Evolutionary conservation across 2,113 vertebrate species (phyloP).

Genomic region (Pardalotus punctatus): DNA sequence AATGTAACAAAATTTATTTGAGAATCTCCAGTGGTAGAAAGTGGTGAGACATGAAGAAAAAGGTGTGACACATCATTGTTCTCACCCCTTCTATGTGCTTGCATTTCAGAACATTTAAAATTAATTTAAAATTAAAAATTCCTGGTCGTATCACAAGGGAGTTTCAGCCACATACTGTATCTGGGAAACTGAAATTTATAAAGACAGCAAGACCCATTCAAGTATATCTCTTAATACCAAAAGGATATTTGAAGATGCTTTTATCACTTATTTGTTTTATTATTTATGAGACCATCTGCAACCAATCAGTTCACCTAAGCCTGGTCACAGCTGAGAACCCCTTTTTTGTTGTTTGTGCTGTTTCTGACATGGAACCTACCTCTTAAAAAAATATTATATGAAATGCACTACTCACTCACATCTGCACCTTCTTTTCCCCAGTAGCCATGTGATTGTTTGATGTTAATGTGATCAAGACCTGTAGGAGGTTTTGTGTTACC

Average conservation of each 20-base stretch:
- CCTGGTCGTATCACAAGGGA: not conserved
- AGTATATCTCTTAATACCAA: not conserved
- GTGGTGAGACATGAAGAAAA: not conserved
- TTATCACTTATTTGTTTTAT: not conserved
- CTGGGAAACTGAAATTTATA: not conserved
- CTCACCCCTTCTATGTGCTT: not conserved
- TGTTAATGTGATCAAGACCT: not conserved
- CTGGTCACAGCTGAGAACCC: not conserved
- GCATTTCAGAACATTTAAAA: not conserved
- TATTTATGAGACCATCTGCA: constrained; percentile 25
- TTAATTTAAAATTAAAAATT: constrained; percentile 8
- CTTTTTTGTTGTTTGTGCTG: not conserved
- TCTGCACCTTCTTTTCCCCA: not conserved
- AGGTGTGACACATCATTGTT: not conserved
- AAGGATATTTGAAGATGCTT: not conserved
- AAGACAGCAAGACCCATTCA: not conserved
- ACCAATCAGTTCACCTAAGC: not conserved
- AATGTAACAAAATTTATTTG: not conserved
- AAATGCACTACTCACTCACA: not conserved
- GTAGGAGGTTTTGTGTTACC: not conserved
- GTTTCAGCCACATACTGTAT: not conserved
- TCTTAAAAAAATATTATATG: not conserved
- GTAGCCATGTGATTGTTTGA: not conserved
- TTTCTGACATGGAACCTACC: not conserved
- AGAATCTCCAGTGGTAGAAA: not conserved